These are phyloP conservation scores for Tetragnatha montana DNA, from an alignment of 2,888 invertebrate genomes.

Conservation along the genomic window DNA sequence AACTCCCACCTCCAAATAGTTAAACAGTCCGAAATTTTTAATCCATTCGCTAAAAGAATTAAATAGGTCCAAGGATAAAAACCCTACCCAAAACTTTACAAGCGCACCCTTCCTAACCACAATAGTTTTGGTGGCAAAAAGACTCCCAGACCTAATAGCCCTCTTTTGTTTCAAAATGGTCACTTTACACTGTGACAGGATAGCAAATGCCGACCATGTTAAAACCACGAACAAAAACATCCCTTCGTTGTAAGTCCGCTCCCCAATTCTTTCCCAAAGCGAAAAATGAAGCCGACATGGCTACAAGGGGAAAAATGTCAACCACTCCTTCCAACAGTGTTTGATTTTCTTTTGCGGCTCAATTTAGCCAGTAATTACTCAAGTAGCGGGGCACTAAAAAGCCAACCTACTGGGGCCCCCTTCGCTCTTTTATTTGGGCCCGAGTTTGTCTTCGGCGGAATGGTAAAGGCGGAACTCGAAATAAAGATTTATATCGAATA, in stretches of 20 bases:
- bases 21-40: too few species aligned
- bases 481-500: constrained; percentile 45
- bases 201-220: constrained; percentile 20
- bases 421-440: constrained; percentile 24
- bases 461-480: constrained; percentile 29
- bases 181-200: constrained; percentile 20
- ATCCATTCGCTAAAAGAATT: too few species aligned
- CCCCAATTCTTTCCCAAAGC: constrained; percentile 35
- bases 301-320: constrained; percentile 33
- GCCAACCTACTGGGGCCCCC: background rate
- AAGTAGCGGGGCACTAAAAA: constrained; percentile 47
- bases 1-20: too few species aligned
- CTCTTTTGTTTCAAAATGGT: constrained; percentile 14
- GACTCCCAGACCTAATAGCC: too few species aligned
- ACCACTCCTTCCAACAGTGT: constrained; percentile 26
- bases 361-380: constrained; percentile 46
- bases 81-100: background rate
- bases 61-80: background rate
- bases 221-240: constrained; percentile 27
- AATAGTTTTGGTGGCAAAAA: too few species aligned
- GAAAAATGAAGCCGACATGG: constrained; percentile 10
- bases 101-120: background rate
- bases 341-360: constrained; percentile 27
- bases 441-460: constrained; percentile 41
- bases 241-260: constrained; percentile 32